Evolutionary conservation across 2,888 invertebrate species (phyloP).

Genomic region (Gymnocheta viridis): DNA sequence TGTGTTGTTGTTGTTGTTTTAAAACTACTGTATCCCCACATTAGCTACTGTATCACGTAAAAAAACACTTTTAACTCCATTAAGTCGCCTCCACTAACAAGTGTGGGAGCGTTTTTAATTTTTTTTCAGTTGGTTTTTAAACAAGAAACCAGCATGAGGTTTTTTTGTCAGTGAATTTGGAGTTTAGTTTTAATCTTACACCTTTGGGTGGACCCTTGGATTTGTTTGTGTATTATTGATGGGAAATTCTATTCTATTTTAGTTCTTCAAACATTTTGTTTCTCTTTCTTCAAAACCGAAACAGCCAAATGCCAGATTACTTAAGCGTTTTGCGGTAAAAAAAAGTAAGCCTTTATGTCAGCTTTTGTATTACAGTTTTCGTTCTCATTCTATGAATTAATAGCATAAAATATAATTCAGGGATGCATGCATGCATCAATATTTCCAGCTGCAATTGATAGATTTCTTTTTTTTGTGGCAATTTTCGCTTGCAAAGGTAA

Average conservation of each 20-base stretch:
- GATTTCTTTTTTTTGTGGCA: no score
- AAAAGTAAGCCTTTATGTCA: neutral
- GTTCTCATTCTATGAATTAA: neutral
- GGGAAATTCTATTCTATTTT: conserved; percentile 10
- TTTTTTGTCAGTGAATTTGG: conserved; percentile 22
- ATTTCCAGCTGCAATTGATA: no score
- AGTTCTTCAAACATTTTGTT: conserved; percentile 2
- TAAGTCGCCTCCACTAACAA: conserved; percentile 58
- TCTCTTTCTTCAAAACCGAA: neutral
- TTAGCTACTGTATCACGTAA: conserved; percentile 51
- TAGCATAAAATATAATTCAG: neutral
- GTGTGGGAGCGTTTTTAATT: conserved; percentile 67
- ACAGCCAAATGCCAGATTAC: neutral
- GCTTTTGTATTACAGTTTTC: no score
- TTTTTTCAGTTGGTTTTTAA: conserved; percentile 17
- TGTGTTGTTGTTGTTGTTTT: conserved; percentile 48
- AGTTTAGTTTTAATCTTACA: conserved; percentile 17
- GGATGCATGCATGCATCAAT: no score
- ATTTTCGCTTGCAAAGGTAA: no score
- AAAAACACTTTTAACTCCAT: conserved; percentile 52
- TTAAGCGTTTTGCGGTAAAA: neutral
- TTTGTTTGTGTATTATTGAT: conserved; percentile 5
- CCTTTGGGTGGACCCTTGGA: conserved; percentile 13
- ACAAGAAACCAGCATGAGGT: conserved; percentile 64
- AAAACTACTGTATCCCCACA: conserved; percentile 57